Percentiles rank a stretch among this genome's conserved stretches.
Evolutionary conservation across 2,888 invertebrate species (phyloP).

Genomic region (Podotricha telesiphe): DNA sequence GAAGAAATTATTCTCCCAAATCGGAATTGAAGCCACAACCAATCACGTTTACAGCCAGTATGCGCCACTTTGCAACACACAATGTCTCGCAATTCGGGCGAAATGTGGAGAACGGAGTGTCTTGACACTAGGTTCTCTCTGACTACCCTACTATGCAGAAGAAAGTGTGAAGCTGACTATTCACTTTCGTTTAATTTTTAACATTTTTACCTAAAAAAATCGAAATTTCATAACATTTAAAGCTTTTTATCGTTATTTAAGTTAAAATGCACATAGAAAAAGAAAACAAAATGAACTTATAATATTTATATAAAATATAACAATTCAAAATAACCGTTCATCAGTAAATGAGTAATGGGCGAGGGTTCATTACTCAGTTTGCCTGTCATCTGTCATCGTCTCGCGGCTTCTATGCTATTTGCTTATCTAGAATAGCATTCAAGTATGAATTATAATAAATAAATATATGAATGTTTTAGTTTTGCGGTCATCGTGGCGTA

Average conservation of each 20-base stretch:
- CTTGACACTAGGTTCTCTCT: too few species aligned
- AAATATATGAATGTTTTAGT: not conserved
- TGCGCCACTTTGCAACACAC: too few species aligned
- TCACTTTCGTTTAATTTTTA: too few species aligned
- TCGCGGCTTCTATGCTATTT: slow-evolving; percentile 42
- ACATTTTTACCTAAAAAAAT: too few species aligned
- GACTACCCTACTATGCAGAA: too few species aligned
- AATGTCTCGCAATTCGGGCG: too few species aligned
- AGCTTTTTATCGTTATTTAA: not conserved
- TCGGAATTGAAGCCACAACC: too few species aligned
- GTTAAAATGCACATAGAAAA: not conserved
- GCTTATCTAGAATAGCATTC: slow-evolving; percentile 21
- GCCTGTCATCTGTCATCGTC: slow-evolving; percentile 71
- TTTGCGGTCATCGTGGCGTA: not conserved
- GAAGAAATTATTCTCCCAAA: too few species aligned
- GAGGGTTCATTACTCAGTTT: slow-evolving; percentile 75
- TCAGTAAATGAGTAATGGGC: slow-evolving; percentile 58
- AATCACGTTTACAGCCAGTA: too few species aligned
- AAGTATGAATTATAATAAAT: slow-evolving; percentile 17
- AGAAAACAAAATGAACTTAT: not conserved
- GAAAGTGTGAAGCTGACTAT: too few species aligned
- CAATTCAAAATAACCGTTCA: slow-evolving; percentile 24
- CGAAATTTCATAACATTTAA: not conserved
- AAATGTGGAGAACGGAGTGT: too few species aligned
- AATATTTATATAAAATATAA: slow-evolving; percentile 13